Percentiles rank a stretch among this genome's conserved stretches.
Conservation (phyloP, 2,888 invertebrate genomes). For the Brachyopa scutellaris region DNA sequence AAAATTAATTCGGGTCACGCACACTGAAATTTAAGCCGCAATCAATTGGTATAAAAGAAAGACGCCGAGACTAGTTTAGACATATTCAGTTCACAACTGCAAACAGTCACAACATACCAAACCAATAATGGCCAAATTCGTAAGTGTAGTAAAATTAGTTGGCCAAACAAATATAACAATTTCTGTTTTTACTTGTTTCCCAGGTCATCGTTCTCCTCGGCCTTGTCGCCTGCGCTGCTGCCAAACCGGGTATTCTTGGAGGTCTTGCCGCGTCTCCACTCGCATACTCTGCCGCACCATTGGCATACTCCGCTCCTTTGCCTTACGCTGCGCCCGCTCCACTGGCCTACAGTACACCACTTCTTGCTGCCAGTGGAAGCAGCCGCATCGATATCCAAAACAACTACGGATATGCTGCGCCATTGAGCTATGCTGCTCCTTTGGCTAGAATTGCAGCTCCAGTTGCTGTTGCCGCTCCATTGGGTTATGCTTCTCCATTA, state of each 20-base stretch:
- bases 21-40: background rate
- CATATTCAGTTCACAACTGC: constrained; percentile 61
- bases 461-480: constrained; percentile 81
- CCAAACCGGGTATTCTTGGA: constrained; percentile 66
- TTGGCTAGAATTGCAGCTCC: constrained; percentile 76
- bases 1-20: constrained; percentile 47
- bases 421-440: constrained; percentile 84
- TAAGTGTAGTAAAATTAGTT: constrained; percentile 30
- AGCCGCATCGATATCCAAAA: constrained; percentile 71
- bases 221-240: constrained; percentile 60
- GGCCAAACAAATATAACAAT: background rate
- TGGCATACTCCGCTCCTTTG: constrained; percentile 75
- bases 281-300: constrained; percentile 46
- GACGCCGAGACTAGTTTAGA: background rate
- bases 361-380: constrained; percentile 55
- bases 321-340: constrained; percentile 48
- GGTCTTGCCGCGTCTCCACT: constrained; percentile 50
- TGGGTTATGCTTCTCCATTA: constrained; percentile 79
- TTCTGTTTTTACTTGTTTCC: background rate
- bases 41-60: constrained; percentile 43
- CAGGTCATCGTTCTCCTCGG: constrained; percentile 67
- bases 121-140: constrained; percentile 64
- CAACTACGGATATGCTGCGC: constrained; percentile 81
- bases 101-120: constrained; percentile 38
- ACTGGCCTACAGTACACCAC: constrained; percentile 54